Evolutionary conservation across 1,140 invertebrate species (phyloP), one percentile per base, ranked within the genome.

Genomic region (Drosophila tropicalis): DNA sequence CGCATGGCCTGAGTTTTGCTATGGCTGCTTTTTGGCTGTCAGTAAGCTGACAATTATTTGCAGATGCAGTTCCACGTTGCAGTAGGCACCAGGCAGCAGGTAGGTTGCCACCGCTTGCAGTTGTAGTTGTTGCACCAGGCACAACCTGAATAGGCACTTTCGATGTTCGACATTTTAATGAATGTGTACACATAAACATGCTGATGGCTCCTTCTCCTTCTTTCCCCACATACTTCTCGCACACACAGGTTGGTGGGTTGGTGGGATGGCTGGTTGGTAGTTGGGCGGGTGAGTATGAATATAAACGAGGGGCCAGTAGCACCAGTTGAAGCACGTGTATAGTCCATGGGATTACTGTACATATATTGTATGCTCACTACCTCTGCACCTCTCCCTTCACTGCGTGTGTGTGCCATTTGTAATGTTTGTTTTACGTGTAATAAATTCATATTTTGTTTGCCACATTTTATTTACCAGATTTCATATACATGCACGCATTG

Each of bases 81-180:
- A 51, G 29, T 29, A 29, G 44, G 44, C 19, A 22, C 9, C 44
- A 22, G 17, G 44, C 17, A 19, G 44, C 41, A 19, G 15, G 5
- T 19, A 47, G 6, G 44, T 47, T 68, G 64, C 69, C 51, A 40
- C 39, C 51, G 13, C 5, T 25, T 56, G 55, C 61, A 39, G 36
- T 39, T 76, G 73, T 70, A 25, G 61, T 19, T 75, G 72, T 68
- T 29, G 65, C 63, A 64, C 64, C 79, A 87, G 82, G 80, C 79
- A 67, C 80, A 89, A 89, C 84, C 84, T 89, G 84, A 87, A 87
- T 87, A 76, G 84, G 84, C 84, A 87, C 84, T 87, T 87, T 87
- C 84, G 84, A 87, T 87, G 84, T 87, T 89, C 84, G 84, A 89
- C 84, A 89, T 89, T 87, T 87, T 87, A 87, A 87, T 87, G 84